Evolutionary conservation across 1,140 invertebrate genomes (phyloP), one percentile per base, ranked within the genome.

Genomic region (Doryteuthis pealeii): DNA sequence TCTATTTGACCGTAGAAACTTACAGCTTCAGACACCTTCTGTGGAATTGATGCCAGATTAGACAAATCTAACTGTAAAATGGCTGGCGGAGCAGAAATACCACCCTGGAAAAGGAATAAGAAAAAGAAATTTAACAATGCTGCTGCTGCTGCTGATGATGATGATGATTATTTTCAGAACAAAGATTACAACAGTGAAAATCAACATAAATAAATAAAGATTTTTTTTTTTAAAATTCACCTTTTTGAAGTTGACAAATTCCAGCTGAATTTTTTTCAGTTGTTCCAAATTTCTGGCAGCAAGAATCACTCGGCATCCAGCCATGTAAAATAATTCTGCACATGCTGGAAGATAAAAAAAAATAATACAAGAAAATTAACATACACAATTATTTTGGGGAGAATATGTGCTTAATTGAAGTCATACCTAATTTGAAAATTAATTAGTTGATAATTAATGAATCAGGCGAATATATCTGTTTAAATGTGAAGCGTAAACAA

Each of bases 261-360:
- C 72, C 30, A 76, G 45, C 68, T 80, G 79, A n/a, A 83, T 77
- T 43, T 77, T 32, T 62, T 78, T 43, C 18, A 85, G 72, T 40
- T 76, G 71, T 30, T 77, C 67, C 28, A 75, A 49, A 74, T 79
- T 83, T 75, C 96, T 91, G 8, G 96, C 91, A 78, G 94, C 92
- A 72, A 98, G 87, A 75, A 98, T 94, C 1, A 98, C 89, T 88
- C 91, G 92, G 85, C 94, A 95, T 0, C 95, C 96, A 82, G 91
- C 91, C 62, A 90, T 90, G 85, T 96, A 95, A 83, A 97, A 96
- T 73, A 89, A 88, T 89, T 94, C 93, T 33, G 95, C 94, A 75
- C 97, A 88, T 26, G 94, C 93, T 89, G 72, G 45, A 80, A 78
- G 71, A 75, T 69, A 58, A 74, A 75, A 71, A 69, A 76, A 18